A percentile compares a stretch with the other conserved stretches of the same genome.
Conservation (phyloP, 2,888 invertebrate genomes). For the Arrhopalites spinosus region DNA sequence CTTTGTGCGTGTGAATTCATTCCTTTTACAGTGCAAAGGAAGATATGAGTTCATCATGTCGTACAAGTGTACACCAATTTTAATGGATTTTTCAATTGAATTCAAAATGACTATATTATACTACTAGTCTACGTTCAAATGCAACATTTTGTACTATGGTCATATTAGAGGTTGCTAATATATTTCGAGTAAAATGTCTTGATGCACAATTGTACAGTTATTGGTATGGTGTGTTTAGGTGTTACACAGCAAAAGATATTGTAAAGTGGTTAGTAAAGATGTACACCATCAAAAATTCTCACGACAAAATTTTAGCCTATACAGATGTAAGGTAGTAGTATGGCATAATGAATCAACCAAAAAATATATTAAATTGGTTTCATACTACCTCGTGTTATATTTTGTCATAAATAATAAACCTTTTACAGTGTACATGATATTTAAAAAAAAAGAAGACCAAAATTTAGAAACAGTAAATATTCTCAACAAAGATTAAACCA, state of each 20-base stretch:
- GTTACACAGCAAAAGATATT: background rate
- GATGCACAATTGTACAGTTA: constrained; percentile 4
- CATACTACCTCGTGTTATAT: no score
- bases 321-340: background rate
- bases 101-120: background rate
- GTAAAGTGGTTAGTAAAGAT: background rate
- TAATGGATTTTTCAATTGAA: background rate
- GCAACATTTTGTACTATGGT: background rate
- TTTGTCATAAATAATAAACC: no score
- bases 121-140: no score
- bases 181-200: no score
- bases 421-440: no score
- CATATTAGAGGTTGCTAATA: no score
- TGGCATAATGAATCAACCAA: background rate
- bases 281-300: background rate
- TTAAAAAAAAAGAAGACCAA: no score
- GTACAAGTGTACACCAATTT: background rate
- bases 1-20: constrained; percentile 4
- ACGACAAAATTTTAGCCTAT: constrained; percentile 4
- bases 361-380: background rate
- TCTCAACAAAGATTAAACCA: no score
- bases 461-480: no score
- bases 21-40: background rate
- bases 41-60: background rate
- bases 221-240: no score